phyloP scores from a whole-genome alignment of 2,113 vertebrate genomes.

The Trinectes maculatus region DNA sequence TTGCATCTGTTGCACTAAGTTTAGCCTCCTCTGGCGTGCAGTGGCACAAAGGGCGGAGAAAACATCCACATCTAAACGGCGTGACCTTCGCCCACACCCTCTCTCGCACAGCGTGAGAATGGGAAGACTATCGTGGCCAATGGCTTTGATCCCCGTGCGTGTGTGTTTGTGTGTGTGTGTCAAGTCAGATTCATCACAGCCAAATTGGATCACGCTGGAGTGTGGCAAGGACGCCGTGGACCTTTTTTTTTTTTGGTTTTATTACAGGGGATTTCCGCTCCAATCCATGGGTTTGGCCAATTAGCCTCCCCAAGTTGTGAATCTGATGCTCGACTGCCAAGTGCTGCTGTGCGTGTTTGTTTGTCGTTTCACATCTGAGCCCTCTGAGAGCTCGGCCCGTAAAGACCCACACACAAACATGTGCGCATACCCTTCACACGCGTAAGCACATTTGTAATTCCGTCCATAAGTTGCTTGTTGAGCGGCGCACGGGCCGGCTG shows the following conservation, averaged over 20 bases:
- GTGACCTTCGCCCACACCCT: constrained; percentile 25
- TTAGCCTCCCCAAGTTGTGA: constrained; percentile 23
- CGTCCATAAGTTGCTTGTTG: neutral
- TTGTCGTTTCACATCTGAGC: neutral
- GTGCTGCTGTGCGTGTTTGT: constrained; percentile 19
- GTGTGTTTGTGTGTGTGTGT: constrained; percentile 11
- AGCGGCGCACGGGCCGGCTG: constrained; percentile 6
- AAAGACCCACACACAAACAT: neutral
- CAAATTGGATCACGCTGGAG: constrained; percentile 40
- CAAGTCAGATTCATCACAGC: constrained; percentile 28
- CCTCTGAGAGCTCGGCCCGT: neutral
- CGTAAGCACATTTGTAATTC: constrained; percentile 5
- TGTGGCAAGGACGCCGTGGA: constrained; percentile 1
- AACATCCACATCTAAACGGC: constrained; percentile 15
- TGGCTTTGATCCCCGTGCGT: too few relatives aligned
- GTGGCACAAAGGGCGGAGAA: neutral
- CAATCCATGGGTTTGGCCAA: constrained; percentile 14
- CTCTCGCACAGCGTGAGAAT: constrained; percentile 41
- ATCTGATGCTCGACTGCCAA: constrained; percentile 21
- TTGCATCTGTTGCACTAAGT: neutral
- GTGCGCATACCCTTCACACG: constrained; percentile 1
- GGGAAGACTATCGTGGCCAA: too few relatives aligned
- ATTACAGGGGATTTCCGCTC: constrained; percentile 43
- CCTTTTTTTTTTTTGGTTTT: constrained; percentile 13
- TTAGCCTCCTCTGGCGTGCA: neutral